These are phyloP conservation scores for Lycocerus yunnanus DNA, from an alignment of 2,888 invertebrate genomes.

Conservation along the genomic window DNA sequence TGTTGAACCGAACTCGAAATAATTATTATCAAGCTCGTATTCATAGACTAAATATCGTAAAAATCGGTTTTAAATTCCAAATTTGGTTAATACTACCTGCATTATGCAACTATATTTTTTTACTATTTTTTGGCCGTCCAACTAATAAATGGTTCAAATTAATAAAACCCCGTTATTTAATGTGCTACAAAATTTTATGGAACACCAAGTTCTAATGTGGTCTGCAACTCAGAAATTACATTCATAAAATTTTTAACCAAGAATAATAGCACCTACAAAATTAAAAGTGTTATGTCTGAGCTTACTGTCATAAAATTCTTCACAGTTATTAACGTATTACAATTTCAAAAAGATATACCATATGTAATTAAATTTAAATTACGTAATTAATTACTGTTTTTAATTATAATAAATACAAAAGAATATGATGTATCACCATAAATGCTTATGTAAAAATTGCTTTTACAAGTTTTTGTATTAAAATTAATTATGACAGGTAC, in stretches of 20 bases:
- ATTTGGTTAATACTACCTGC: neutral
- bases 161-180: neutral
- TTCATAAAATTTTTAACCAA: neutral
- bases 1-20: neutral
- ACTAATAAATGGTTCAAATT: neutral
- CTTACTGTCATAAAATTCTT: neutral
- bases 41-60: neutral
- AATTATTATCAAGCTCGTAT: neutral
- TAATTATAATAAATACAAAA: neutral
- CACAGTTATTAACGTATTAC: neutral
- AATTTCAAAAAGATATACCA: neutral
- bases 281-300: slow-evolving; percentile 1
- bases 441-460: neutral
- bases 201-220: neutral
- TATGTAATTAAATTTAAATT: neutral
- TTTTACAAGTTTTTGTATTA: neutral
- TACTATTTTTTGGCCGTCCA: neutral
- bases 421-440: neutral
- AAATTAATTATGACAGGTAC: neutral
- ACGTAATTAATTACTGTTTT: neutral
- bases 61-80: neutral
- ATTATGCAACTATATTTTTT: neutral
- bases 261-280: neutral
- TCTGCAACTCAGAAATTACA: neutral
- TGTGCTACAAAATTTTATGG: neutral